A percentile compares a stretch with the other conserved stretches of the same genome.
phyloP scores from a whole-genome alignment of 2,113 vertebrate genomes.

The Acanthochromis polyacanthus region DNA sequence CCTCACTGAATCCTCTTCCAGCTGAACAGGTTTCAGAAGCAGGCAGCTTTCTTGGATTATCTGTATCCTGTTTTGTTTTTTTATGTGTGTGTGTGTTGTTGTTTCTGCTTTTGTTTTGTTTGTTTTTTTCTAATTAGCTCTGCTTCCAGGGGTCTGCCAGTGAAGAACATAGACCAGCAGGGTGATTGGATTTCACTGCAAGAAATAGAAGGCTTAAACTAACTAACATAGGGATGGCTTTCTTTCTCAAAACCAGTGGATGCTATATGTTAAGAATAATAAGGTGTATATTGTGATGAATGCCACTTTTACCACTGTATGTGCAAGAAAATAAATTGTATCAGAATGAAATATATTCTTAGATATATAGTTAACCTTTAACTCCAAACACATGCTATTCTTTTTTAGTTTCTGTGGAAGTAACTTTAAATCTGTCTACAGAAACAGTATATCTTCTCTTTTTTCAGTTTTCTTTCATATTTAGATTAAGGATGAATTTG shows the following conservation, averaged over 20 bases:
- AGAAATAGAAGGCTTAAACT: neutral
- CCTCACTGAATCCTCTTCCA: slow-evolving; percentile 27
- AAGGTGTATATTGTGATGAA: no score
- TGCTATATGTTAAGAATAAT: no score
- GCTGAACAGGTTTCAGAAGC: slow-evolving; percentile 44
- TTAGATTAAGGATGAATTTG: neutral
- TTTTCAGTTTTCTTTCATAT: neutral
- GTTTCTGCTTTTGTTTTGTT: neutral
- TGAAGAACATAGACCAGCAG: slow-evolving; percentile 31
- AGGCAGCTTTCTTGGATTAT: slow-evolving; percentile 42
- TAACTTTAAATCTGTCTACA: no score
- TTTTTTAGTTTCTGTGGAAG: no score
- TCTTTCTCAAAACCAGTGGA: no score
- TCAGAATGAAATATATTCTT: no score
- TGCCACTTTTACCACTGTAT: no score
- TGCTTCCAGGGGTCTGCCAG: slow-evolving; percentile 25
- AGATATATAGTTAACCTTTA: no score
- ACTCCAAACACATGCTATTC: no score
- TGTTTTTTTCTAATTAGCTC: slow-evolving; percentile 17
- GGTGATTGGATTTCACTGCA: slow-evolving; percentile 14
- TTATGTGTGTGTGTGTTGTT: neutral
- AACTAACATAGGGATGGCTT: neutral
- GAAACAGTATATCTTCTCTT: no score
- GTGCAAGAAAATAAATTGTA: no score
- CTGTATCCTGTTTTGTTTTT: neutral